phyloP scores from a whole-genome alignment of 2,888 invertebrate genomes.

The Eupithecia tripunctaria region DNA sequence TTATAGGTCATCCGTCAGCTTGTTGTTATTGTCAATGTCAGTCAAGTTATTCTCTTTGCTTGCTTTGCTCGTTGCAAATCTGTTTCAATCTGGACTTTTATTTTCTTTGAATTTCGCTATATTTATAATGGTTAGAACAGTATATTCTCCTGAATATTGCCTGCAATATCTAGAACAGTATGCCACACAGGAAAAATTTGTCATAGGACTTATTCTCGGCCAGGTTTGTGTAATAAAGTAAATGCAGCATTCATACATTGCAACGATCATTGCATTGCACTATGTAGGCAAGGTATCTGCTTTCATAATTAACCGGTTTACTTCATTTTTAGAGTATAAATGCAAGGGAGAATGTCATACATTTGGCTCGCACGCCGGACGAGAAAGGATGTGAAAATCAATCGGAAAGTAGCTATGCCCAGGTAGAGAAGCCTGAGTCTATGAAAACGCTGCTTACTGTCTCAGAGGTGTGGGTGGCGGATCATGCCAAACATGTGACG shows the following conservation, averaged over 20 bases:
- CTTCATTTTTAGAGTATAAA: conserved; percentile 80
- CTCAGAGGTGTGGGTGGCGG: conserved; percentile 88
- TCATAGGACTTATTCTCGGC: conserved; percentile 90
- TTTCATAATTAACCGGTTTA: conserved; percentile 13
- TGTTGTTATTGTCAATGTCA: too few relatives aligned
- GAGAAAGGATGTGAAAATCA: conserved; percentile 68
- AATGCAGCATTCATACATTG: conserved; percentile 11
- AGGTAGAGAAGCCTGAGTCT: conserved; percentile 62
- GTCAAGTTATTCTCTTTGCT: too few relatives aligned
- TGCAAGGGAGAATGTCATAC: conserved; percentile 90
- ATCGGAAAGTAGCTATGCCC: conserved; percentile 65
- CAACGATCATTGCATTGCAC: not conserved
- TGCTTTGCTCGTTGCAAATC: too few relatives aligned
- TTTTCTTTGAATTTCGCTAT: too few relatives aligned
- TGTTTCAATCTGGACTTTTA: too few relatives aligned
- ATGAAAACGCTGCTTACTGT: conserved; percentile 83
- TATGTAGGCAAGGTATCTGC: not conserved
- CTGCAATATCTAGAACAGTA: conserved; percentile 88
- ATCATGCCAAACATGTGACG: conserved; percentile 93
- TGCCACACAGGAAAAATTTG: conserved; percentile 86
- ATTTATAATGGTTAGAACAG: conserved; percentile 86
- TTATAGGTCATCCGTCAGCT: too few relatives aligned
- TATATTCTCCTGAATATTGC: conserved; percentile 88
- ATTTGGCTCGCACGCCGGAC: conserved; percentile 91
- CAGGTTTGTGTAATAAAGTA: conserved; percentile 84